phyloP scores from a whole-genome alignment of 2,888 invertebrate genomes.

The Pyrrhia umbra region DNA sequence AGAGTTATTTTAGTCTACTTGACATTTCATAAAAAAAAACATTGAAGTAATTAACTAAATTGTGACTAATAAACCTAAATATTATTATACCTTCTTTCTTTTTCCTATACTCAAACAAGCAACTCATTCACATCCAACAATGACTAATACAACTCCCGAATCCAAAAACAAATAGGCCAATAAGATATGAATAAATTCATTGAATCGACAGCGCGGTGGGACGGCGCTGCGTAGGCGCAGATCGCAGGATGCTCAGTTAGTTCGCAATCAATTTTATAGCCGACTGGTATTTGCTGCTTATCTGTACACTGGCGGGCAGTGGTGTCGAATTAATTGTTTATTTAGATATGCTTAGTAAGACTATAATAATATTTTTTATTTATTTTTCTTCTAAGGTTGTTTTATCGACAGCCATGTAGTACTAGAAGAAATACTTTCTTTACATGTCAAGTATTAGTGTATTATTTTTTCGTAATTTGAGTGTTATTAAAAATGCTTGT shows the following conservation, averaged over 20 bases:
- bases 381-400: too few relatives aligned
- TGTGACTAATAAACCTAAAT: too few relatives aligned
- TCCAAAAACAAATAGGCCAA: conserved; percentile 57
- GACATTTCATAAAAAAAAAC: too few relatives aligned
- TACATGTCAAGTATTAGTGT: too few relatives aligned
- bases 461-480: too few relatives aligned
- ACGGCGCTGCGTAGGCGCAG: conserved; percentile 70
- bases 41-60: too few relatives aligned
- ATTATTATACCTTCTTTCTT: not conserved
- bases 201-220: conserved; percentile 67
- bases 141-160: conserved; percentile 37
- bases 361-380: too few relatives aligned
- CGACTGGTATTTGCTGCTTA: conserved; percentile 78
- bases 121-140: conserved; percentile 12
- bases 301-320: conserved; percentile 68
- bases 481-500: too few relatives aligned
- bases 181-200: conserved; percentile 63
- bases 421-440: too few relatives aligned
- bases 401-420: too few relatives aligned
- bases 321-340: conserved; percentile 33
- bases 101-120: not conserved
- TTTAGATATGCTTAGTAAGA: too few relatives aligned
- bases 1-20: too few relatives aligned
- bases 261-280: conserved; percentile 84
- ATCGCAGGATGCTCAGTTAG: conserved; percentile 78